Percentiles rank a stretch among this genome's conserved stretches.
Conservation (phyloP, 2,113 vertebrate species). For the Albula goreensis region DNA sequence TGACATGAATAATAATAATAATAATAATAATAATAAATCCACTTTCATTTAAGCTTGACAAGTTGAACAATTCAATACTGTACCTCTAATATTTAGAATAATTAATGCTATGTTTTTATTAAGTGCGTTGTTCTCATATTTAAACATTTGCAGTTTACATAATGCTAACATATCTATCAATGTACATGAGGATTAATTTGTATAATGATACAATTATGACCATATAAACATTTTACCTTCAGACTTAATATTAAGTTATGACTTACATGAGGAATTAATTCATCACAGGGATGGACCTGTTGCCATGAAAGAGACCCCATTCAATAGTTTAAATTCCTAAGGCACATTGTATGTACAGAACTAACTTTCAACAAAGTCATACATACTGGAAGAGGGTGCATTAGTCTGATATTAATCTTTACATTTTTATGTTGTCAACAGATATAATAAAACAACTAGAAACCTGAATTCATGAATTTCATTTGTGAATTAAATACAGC, state of each 20-base stretch:
- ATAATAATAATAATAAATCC: not conserved
- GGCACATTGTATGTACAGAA: constrained; percentile 9
- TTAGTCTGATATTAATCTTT: constrained; percentile 44
- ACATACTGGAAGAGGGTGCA: constrained; percentile 17
- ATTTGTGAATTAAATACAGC: not conserved
- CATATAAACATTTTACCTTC: too few relatives aligned
- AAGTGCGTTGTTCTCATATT: not conserved
- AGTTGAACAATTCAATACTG: too few relatives aligned
- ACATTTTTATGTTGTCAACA: constrained; percentile 50
- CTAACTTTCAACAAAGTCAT: not conserved
- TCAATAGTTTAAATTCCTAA: not conserved
- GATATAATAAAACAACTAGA: not conserved
- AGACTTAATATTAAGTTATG: too few relatives aligned
- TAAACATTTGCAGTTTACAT: not conserved
- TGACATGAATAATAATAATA: not conserved
- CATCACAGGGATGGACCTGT: not conserved
- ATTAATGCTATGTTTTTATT: not conserved
- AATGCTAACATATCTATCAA: not conserved
- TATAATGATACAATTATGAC: too few relatives aligned
- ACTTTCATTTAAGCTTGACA: not conserved
- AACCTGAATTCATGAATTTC: constrained; percentile 31
- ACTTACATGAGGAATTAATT: too few relatives aligned
- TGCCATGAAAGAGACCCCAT: not conserved
- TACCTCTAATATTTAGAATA: not conserved
- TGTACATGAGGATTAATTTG: too few relatives aligned